These are phyloP conservation scores for Epinephelus awoara DNA, from an alignment of 2,797 vertebrate genomes.

Conservation along the genomic window DNA sequence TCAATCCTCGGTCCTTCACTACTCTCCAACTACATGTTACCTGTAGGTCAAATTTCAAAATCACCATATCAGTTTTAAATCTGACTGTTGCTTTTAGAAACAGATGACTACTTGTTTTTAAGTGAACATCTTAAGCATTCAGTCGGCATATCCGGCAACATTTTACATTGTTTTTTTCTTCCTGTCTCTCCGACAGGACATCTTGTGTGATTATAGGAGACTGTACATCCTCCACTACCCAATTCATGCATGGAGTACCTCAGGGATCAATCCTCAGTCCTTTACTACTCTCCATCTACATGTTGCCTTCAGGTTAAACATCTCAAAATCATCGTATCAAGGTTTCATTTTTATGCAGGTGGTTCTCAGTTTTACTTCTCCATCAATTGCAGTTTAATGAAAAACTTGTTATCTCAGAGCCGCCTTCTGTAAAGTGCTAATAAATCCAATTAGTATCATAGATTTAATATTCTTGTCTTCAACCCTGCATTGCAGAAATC, in stretches of 20 bases:
- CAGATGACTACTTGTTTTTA: not conserved
- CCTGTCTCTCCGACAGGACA: not conserved
- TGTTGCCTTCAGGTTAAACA: not conserved
- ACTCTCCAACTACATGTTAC: not conserved
- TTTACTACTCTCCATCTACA: not conserved
- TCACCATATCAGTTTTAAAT: not conserved
- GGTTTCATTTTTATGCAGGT: too few species aligned
- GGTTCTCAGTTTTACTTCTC: too few species aligned
- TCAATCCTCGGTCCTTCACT: not conserved
- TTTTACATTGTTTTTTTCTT: not conserved
- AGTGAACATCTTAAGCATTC: not conserved
- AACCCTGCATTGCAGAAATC: too few species aligned
- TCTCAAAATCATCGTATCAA: too few species aligned
- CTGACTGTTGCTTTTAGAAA: not conserved
- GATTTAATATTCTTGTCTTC: too few species aligned
- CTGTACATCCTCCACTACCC: not conserved
- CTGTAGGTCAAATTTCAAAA: slow-evolving; percentile 4
- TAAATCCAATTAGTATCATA: too few species aligned
- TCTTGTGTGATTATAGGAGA: not conserved
- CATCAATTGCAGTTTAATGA: too few species aligned
- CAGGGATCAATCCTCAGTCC: slow-evolving; percentile 10
- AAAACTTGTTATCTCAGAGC: too few species aligned
- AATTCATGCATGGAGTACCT: slow-evolving; percentile 5
- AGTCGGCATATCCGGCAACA: rapidly evolving
- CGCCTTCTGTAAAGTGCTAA: too few species aligned